A percentile compares a stretch with the other conserved stretches of the same genome.
Conservation (phyloP, 2,888 invertebrate species). For the Meiosimyza decipiens region DNA sequence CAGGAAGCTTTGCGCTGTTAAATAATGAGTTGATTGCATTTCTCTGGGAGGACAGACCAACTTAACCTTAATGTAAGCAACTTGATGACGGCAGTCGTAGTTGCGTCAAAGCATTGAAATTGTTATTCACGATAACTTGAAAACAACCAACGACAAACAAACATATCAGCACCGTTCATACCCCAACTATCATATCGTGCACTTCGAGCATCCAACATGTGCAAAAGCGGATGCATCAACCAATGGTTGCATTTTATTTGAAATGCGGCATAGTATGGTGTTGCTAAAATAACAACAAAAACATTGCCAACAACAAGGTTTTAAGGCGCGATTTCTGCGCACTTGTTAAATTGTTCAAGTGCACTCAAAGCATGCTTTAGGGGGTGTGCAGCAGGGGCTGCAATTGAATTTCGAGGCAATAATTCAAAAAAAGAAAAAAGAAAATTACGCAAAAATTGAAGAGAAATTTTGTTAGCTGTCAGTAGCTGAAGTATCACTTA, state of each 20-base stretch:
- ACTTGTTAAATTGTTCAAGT: not conserved
- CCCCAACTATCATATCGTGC: no score
- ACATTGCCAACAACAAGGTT: no score
- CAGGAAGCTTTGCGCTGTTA: no score
- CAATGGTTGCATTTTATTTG: not conserved
- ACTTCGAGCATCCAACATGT: no score
- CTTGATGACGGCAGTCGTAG: slow-evolving; percentile 41
- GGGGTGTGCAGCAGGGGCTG: not conserved
- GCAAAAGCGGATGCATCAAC: not conserved
- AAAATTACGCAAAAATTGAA: no score
- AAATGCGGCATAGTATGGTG: not conserved
- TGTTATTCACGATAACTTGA: slow-evolving; percentile 35
- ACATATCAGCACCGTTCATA: not conserved
- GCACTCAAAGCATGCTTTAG: slow-evolving; percentile 1
- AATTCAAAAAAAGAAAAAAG: no score
- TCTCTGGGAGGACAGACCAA: no score
- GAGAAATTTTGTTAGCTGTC: no score
- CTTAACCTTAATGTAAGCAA: slow-evolving; percentile 37
- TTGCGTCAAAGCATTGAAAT: slow-evolving; percentile 42
- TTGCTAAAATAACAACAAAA: not conserved
- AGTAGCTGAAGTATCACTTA: no score
- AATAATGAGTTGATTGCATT: no score
- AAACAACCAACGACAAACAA: slow-evolving; percentile 23
- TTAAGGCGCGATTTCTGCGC: no score
- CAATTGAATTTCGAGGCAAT: not conserved